phyloP scores from a whole-genome alignment of 2,113 vertebrate species.

The Sciurus niger region DNA sequence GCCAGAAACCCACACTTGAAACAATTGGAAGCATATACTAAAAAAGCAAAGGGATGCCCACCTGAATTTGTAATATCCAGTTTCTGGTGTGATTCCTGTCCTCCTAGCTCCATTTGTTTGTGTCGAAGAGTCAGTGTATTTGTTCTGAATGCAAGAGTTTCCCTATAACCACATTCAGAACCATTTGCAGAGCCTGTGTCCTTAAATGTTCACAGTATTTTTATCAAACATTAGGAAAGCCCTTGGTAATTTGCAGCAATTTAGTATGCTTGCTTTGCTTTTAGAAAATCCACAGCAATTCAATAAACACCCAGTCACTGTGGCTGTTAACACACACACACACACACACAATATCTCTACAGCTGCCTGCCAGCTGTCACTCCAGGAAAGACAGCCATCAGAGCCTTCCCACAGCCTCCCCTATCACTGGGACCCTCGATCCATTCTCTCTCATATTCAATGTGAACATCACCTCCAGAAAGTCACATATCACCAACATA shows the following conservation, averaged over 20 bases:
- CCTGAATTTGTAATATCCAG: neutral
- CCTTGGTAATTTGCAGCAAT: conserved; percentile 83
- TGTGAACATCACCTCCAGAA: neutral
- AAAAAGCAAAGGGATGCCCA: neutral
- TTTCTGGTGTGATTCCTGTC: neutral
- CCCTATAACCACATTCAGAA: conserved; percentile 48
- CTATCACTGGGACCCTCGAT: neutral
- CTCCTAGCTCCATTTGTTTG: neutral
- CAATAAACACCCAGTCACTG: conserved; percentile 79
- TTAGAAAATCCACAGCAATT: conserved; percentile 84
- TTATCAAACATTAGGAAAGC: conserved; percentile 82
- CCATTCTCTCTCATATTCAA: neutral
- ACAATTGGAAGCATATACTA: neutral
- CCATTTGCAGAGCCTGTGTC: conserved; percentile 61
- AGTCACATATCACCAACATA: neutral
- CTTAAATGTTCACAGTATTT: conserved; percentile 82
- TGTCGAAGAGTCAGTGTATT: neutral
- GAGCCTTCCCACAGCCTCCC: neutral
- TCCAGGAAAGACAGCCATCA: conserved; percentile 59
- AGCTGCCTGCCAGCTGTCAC: conserved; percentile 81
- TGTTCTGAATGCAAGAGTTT: conserved; percentile 20
- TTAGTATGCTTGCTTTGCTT: conserved; percentile 84
- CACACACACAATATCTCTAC: conserved; percentile 31
- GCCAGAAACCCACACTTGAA: neutral
- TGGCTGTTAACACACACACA: conserved; percentile 68